Base-by-base conservation (phyloP, 2,888 invertebrate genomes). In the Hydriomena furcata region DNA sequence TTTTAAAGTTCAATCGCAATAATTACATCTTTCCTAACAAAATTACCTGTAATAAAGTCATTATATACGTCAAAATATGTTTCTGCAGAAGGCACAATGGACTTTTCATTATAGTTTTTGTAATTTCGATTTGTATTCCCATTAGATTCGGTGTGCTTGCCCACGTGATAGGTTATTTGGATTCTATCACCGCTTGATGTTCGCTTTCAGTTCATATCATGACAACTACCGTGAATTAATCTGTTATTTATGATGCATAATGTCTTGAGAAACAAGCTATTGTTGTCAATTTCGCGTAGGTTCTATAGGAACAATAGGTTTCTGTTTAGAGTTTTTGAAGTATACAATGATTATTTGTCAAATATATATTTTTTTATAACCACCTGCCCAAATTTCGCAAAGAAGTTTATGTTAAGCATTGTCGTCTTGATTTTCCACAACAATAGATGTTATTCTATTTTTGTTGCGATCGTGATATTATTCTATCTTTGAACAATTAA, bases 91-190 rank as follows among this genome's bases (percentile, higher is more conserved):
- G 41, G 21, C 4, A 17, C 4, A 13, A 32, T 42, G 7, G 25
- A 31, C 6, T 40, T 32, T 32, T 36, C 25, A 45, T 47, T 37
- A 45, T 55, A 17, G 24, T 7, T 40, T 40, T 38, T 37, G 36
- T 52, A 27, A 40, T 49, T 47, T 47, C 7, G 52, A 50, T 53
- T 50, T 28, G 48, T 44, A 38, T 56, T 49, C 36, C 31, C 32
- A 57, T 58, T 45, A 28, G 47, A 40, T 34, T 38, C 52, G 52
- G 36, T 41, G 11, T 31, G 40, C 24, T 27, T 49, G n/a, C 13
- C 43, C 52, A 56, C 56, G 52, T 55, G 55, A 57, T 53, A 52
- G 57, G 55, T 57, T 45, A 21, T 47, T 59, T 37, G 31, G 50
- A 52, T 52, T 55, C 54, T 55, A 36, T 41, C 6, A 32, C 21